phyloP scores from a whole-genome alignment of 2,797 vertebrate genomes.

The Sphenopsis melanotis region DNA sequence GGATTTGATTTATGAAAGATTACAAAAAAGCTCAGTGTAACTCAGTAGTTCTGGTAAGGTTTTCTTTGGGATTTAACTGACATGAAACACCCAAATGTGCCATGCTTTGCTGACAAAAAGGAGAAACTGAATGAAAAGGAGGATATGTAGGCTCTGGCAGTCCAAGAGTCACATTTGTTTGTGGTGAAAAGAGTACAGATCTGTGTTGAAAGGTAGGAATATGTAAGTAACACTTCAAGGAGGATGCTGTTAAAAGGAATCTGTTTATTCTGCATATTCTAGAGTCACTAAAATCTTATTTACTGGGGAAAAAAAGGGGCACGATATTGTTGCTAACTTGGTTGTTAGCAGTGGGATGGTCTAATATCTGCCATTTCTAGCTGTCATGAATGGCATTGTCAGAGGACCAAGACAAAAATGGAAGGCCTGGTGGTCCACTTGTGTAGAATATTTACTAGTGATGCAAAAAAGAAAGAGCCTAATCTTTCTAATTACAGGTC shows the following conservation, averaged over 20 bases:
- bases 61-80: neutral
- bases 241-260: neutral
- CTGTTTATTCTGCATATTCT: neutral
- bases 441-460: neutral
- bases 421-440: neutral
- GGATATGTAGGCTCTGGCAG: neutral
- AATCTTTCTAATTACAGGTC: neutral
- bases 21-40: neutral
- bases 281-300: neutral
- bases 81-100: neutral
- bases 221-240: neutral
- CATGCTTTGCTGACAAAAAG: neutral
- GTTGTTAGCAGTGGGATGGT: neutral
- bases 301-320: neutral
- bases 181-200: neutral
- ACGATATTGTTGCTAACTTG: neutral
- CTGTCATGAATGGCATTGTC: neutral
- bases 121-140: neutral
- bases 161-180: neutral
- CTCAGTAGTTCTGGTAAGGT: neutral
- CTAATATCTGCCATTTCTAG: neutral
- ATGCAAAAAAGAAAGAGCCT: neutral
- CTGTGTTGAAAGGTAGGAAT: neutral
- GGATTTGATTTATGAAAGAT: neutral
- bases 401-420: neutral